Evolutionary conservation across 2,888 invertebrate genomes (phyloP).

Genomic region (Luffia ferchaultella): DNA sequence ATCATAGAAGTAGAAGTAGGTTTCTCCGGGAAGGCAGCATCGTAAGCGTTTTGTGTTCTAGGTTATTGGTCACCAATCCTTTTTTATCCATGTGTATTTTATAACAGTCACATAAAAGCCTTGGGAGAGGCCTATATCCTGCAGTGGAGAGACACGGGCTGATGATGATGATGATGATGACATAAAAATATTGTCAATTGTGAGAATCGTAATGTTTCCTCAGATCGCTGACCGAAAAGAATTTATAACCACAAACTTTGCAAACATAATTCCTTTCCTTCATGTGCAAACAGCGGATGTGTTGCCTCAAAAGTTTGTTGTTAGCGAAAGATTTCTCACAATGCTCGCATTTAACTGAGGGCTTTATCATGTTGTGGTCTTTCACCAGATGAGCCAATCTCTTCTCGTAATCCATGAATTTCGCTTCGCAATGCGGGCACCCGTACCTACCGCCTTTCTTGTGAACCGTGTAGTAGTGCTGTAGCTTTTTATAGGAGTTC

Average conservation of each 20-base stretch:
- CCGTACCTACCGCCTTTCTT: conserved; percentile 1
- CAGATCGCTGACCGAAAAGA: background rate
- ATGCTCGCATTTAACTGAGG: background rate
- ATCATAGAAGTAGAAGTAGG: too few species aligned
- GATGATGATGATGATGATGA: too few species aligned
- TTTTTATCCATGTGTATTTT: too few species aligned
- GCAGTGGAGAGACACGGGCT: too few species aligned
- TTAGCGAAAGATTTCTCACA: conserved; percentile 2
- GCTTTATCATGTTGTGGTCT: conserved; percentile 1
- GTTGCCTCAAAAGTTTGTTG: background rate
- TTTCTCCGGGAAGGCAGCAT: too few species aligned
- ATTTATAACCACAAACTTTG: conserved; percentile 1
- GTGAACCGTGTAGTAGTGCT: conserved; percentile 4
- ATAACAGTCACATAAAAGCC: too few species aligned
- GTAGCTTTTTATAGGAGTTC: background rate
- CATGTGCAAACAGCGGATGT: background rate
- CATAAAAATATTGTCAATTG: too few species aligned
- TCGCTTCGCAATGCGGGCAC: conserved; percentile 6
- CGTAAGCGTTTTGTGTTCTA: too few species aligned
- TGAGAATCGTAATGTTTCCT: conserved; percentile 4
- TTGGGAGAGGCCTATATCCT: too few species aligned
- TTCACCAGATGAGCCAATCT: conserved; percentile 2
- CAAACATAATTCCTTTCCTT: conserved; percentile 5
- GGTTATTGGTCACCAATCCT: too few species aligned
- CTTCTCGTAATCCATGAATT: conserved; percentile 6